Evolutionary conservation across 2,113 vertebrate species (phyloP), one percentile per base, ranked within the genome.

Genomic region (Grantiella picta): DNA sequence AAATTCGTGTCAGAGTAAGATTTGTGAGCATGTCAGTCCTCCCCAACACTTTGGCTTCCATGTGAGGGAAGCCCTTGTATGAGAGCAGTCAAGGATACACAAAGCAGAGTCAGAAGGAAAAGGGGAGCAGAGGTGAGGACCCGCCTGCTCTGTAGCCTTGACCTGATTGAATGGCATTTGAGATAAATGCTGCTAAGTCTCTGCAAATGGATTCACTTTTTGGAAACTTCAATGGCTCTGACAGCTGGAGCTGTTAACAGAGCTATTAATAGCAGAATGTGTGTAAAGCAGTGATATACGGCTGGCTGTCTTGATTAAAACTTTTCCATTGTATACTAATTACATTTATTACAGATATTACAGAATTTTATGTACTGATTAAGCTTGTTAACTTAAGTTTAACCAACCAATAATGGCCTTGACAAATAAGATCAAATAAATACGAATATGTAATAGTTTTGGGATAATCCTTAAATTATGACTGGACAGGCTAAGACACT

Each of bases 201-300:
- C 38, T 63, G 60, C 29, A 90, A 68, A 84, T 53, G 35, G 35
- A 71, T 76, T 87, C 31, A 65, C 28, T 69, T 78, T 31, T 57
- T 50, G 65, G 79, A 91, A 84, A 89, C 9, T 33, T 90, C 71
- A 50, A 16, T 66, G 17, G 38, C n/a, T 66, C 56, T 80, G 35
- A 86, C 87, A 96, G 59, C 7, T 80, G 84, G 27, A 88, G 38
- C 42, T 82, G 35, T 65, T 90, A 95, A 53, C 61, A 68, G 31
- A 87, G 40, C 31, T 93, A 92, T 80, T 88, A 93, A 93, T 53
- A 93, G 47, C 13, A 82, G 53, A 33, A 57, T 89, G 83, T 91
- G 73, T 86, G 68, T 84, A 90, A 82, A 85, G 16, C 23, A 70
- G 49, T 84, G 33, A 84, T 53, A n/a, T 86, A 20, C 9, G 86